phyloP scores from a whole-genome alignment of 2,797 vertebrate species.

The Vultur gryphus region DNA sequence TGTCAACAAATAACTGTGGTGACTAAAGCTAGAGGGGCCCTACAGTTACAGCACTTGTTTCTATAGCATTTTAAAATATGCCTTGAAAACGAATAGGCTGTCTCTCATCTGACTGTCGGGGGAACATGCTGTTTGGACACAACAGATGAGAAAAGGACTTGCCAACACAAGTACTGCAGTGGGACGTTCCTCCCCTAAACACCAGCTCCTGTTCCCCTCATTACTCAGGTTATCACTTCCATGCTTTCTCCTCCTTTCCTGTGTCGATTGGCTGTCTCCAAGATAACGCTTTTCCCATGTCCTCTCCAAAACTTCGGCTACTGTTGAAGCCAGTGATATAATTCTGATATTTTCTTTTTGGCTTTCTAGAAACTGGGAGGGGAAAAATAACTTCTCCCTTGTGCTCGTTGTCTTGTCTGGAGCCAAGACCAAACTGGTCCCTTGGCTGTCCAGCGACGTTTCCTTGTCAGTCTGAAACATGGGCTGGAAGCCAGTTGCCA shows the following conservation, averaged over 20 bases:
- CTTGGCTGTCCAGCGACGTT: not conserved
- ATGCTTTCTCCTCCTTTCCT: too few species aligned
- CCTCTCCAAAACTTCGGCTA: not conserved
- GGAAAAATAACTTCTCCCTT: not conserved
- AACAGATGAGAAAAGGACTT: not conserved
- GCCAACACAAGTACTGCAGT: too few species aligned
- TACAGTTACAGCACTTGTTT: not conserved
- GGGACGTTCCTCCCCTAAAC: not conserved
- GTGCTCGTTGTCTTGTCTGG: not conserved
- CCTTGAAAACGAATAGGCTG: not conserved
- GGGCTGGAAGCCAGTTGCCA: not conserved
- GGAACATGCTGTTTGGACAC: not conserved
- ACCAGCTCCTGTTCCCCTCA: not conserved
- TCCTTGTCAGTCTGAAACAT: too few species aligned
- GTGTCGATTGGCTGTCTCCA: not conserved
- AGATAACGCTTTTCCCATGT: rapidly evolving
- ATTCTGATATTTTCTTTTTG: not conserved
- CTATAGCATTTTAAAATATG: not conserved
- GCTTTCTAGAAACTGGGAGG: not conserved
- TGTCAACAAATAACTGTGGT: not conserved
- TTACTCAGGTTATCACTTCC: not conserved
- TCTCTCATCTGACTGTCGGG: too few species aligned
- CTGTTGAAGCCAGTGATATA: not conserved
- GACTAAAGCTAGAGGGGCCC: not conserved
- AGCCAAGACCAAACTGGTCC: not conserved